A percentile compares a stretch with the other conserved stretches of the same genome.
Evolutionary conservation across 1,140 invertebrate species (phyloP).

Genomic region (Plodia interpunctella): DNA sequence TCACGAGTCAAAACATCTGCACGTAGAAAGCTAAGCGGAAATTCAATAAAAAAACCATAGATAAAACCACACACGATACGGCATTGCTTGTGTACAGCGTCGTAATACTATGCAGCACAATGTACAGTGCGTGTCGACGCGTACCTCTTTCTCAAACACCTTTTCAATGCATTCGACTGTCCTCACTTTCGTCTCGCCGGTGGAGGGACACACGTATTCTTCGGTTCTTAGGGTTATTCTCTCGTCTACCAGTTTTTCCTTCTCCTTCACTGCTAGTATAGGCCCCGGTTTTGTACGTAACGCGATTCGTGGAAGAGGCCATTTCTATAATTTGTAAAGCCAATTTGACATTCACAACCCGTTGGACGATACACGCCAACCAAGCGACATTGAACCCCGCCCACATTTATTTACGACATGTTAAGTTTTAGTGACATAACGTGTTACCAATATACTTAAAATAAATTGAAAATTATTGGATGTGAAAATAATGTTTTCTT

Average conservation of each 20-base stretch:
- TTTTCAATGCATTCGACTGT: conserved; percentile 96
- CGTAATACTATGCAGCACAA: conserved; percentile 43
- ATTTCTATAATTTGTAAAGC: conserved; percentile 75
- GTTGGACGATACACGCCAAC: conserved; percentile 43
- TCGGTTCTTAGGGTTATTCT: conserved; percentile 91
- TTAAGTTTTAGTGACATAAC: conserved; percentile 25
- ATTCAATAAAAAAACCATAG: conserved; percentile 29
- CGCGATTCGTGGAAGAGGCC: conserved; percentile 85
- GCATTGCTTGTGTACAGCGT: conserved; percentile 66
- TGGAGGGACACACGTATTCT: conserved; percentile 90
- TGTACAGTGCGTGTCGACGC: conserved; percentile 57
- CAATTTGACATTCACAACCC: conserved; percentile 68
- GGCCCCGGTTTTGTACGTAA: conserved; percentile 89
- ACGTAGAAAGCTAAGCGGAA: conserved; percentile 68
- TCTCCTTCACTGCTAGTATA: conserved; percentile 89
- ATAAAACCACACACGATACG: conserved; percentile 66
- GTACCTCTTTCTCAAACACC: conserved; percentile 96
- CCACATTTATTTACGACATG: conserved; percentile 27
- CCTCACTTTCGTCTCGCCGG: conserved; percentile 89
- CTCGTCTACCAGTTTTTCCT: conserved; percentile 92
- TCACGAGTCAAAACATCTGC: conserved; percentile 24
- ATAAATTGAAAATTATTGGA: neutral
- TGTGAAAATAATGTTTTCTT: neutral
- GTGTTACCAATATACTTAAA: conserved; percentile 28
- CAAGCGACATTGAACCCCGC: conserved; percentile 50